phyloP scores from a whole-genome alignment of 2,888 invertebrate genomes.

The Tenthredo scrophulariae region DNA sequence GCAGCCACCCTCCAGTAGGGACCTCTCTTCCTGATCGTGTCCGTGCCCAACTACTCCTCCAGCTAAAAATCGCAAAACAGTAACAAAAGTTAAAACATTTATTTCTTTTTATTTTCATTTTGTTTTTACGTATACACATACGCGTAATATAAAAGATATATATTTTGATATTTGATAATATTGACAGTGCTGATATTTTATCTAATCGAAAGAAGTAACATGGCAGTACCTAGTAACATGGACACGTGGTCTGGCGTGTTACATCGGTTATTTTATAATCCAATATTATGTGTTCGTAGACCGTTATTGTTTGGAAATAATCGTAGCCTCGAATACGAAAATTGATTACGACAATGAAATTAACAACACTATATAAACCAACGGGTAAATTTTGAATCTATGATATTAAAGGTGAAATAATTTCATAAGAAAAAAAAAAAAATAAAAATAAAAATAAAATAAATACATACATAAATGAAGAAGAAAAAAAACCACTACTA shows the following conservation, averaged over 20 bases:
- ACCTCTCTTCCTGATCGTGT: slow-evolving; percentile 74
- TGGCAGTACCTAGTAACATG: neutral
- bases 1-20: slow-evolving; percentile 72
- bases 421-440: no score
- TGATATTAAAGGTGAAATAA: no score
- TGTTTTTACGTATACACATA: neutral
- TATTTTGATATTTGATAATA: neutral
- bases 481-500: no score
- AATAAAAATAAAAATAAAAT: no score
- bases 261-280: slow-evolving; percentile 4
- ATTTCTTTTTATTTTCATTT: neutral
- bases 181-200: neutral
- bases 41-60: slow-evolving; percentile 75
- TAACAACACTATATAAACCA: neutral
- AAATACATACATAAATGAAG: no score
- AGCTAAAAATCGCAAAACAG: slow-evolving; percentile 63
- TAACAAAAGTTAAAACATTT: neutral
- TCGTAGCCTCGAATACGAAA: neutral
- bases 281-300: neutral
- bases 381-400: no score
- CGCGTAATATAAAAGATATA: no score
- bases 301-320: neutral
- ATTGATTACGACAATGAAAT: neutral
- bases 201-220: neutral
- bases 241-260: neutral